Conservation (phyloP, 2,888 invertebrate species). For the Euplexia lucipara region DNA sequence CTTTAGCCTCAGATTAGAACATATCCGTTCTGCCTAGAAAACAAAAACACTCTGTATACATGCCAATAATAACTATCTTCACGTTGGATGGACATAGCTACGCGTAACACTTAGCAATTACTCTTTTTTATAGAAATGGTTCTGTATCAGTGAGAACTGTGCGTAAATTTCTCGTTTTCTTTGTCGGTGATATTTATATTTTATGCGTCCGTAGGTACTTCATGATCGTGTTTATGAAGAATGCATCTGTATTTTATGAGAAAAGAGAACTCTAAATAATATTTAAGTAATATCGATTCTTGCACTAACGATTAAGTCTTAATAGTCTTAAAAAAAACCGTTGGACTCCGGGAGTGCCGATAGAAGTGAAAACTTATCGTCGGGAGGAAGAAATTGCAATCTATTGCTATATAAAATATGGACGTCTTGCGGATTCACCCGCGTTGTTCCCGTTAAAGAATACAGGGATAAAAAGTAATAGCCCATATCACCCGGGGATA, state of each 20-base stretch:
- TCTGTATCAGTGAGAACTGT: constrained; percentile 16
- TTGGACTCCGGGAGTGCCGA: no score
- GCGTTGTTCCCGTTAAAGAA: no score
- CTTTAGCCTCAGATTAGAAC: no score
- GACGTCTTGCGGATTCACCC: no score
- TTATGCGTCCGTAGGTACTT: constrained; percentile 18
- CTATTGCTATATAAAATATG: no score
- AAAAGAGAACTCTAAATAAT: background rate
- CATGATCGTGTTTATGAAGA: constrained; percentile 5
- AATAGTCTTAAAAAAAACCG: background rate
- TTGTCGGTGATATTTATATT: constrained; percentile 25
- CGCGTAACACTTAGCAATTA: constrained; percentile 45
- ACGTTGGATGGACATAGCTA: constrained; percentile 45
- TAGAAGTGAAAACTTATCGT: no score
- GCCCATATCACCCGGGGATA: no score
- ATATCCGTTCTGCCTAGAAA: no score
- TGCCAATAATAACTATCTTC: constrained; percentile 47
- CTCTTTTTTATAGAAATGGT: constrained; percentile 38
- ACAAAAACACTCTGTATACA: no score
- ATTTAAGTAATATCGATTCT: no score
- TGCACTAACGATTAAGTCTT: background rate
- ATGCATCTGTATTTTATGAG: constrained; percentile 16
- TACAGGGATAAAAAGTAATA: no score
- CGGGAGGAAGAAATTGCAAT: no score
- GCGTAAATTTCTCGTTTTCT: constrained; percentile 43